Base-by-base conservation (phyloP, 1,140 invertebrate genomes). In the Drosophila triauraria region DNA sequence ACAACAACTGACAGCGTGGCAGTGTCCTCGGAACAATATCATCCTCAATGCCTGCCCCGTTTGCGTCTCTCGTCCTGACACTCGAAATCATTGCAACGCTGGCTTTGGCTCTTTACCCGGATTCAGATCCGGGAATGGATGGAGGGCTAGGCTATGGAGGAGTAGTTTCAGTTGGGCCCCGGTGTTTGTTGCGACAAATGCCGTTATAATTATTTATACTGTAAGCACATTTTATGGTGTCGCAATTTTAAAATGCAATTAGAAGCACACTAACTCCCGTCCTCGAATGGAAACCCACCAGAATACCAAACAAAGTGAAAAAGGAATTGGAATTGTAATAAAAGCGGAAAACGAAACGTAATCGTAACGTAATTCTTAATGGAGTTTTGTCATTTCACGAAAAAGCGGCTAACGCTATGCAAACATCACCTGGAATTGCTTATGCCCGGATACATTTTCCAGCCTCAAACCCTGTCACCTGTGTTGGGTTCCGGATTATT, bases 201-300 rank as follows among this genome's bases (percentile, higher is more conserved):
- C 75, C 86, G 82, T 90, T 90, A 90, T 85, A 90, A 91, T 90
- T 90, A 90, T 90, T 90, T 90, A 91, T 90, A 90, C 75, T 64
- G 85, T 90, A 90, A 91, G 86, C 86, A 90, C 86, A 90, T 90
- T 90, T 90, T 91, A 91, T 90, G 86, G 85, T 90, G 85, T 90
- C 86, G 86, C 85, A 90, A 90, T 90, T 90, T 90, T 90, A 90
- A 90, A 90, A 90, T 90, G 85, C 85, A 90, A 90, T 90, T 90
- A 90, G 85, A 90, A 65, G 82, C 81, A 75, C 74, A 48, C 68
- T 46, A 57, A 61, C 85, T 74, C 65, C 57, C 76, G 38, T 42
- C 43, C 67, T 67, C 61, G 40, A 47, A 48, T 78, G 77, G 63
- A 65, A 51, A 38, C 63, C 70, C 65, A 48, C 40, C 62, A 67